Percentiles rank a stretch among this genome's conserved stretches.
These are phyloP conservation scores for Vulpes ferrilata DNA, from an alignment of 2,113 vertebrate genomes.

Conservation along the genomic window DNA sequence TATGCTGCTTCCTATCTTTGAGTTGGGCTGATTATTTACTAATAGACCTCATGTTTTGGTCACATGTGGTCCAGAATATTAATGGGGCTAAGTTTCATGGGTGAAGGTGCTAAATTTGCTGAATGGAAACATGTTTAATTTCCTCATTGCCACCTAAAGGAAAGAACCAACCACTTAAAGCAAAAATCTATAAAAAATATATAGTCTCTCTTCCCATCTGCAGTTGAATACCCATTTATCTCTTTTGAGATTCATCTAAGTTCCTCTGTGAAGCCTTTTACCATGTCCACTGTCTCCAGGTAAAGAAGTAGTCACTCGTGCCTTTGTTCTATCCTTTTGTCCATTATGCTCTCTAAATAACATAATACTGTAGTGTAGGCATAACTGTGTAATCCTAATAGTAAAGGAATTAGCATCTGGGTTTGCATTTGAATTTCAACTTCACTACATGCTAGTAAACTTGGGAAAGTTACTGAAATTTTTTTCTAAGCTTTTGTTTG, in stretches of 20 bases:
- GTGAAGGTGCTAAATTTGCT: background rate
- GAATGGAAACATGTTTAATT: background rate
- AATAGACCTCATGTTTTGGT: slow-evolving; percentile 4
- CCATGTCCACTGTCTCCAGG: background rate
- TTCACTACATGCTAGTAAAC: background rate
- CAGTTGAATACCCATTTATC: background rate
- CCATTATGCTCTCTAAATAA: background rate
- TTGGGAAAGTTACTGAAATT: background rate
- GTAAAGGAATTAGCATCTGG: background rate
- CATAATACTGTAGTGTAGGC: background rate
- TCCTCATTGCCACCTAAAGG: background rate
- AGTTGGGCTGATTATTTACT: background rate
- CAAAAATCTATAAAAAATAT: background rate
- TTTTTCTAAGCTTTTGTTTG: background rate
- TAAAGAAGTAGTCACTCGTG: background rate
- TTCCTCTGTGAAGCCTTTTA: background rate
- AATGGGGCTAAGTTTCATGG: too few species aligned
- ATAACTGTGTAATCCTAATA: background rate
- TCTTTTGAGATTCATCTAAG: background rate
- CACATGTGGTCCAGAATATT: background rate
- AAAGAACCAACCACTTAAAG: background rate
- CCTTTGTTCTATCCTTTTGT: background rate
- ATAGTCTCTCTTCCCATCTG: background rate
- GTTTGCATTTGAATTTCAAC: slow-evolving; percentile 5
- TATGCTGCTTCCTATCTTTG: background rate